A percentile compares a stretch with the other conserved stretches of the same genome.
phyloP scores from a whole-genome alignment of 2,888 invertebrate species.

The Caradrina clavipalpis region DNA sequence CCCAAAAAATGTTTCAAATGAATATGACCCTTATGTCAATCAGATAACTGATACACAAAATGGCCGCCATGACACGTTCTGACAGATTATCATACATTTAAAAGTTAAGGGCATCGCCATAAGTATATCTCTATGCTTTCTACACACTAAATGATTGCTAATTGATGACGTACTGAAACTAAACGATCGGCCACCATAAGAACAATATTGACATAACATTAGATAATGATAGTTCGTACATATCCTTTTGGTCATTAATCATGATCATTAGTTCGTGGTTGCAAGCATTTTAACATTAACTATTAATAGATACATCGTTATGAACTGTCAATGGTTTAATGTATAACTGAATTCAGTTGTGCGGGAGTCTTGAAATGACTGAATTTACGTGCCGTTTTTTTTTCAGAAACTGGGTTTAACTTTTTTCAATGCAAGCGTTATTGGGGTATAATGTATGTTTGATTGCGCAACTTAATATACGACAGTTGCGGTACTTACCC shows the following conservation, averaged over 20 bases:
- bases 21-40: too few species aligned
- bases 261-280: slow-evolving; percentile 50
- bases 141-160: slow-evolving; percentile 47
- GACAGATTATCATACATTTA: too few species aligned
- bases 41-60: too few species aligned
- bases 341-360: slow-evolving; percentile 28
- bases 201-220: slow-evolving; percentile 60
- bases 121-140: slow-evolving; percentile 30
- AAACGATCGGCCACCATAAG: slow-evolving; percentile 33
- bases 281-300: slow-evolving; percentile 29
- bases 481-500: too few species aligned
- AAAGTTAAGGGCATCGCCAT: too few species aligned
- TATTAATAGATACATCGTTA: slow-evolving; percentile 45
- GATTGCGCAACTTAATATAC: too few species aligned
- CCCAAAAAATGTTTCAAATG: too few species aligned
- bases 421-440: not conserved
- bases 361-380: too few species aligned
- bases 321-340: slow-evolving; percentile 21
- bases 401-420: not conserved
- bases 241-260: slow-evolving; percentile 60
- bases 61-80: too few species aligned
- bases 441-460: too few species aligned
- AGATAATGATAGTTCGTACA: slow-evolving; percentile 58
- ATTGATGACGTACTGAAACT: slow-evolving; percentile 55
- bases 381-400: not conserved